Conservation (phyloP, 1,140 invertebrate genomes). For the Andricus grossulariae region DNA sequence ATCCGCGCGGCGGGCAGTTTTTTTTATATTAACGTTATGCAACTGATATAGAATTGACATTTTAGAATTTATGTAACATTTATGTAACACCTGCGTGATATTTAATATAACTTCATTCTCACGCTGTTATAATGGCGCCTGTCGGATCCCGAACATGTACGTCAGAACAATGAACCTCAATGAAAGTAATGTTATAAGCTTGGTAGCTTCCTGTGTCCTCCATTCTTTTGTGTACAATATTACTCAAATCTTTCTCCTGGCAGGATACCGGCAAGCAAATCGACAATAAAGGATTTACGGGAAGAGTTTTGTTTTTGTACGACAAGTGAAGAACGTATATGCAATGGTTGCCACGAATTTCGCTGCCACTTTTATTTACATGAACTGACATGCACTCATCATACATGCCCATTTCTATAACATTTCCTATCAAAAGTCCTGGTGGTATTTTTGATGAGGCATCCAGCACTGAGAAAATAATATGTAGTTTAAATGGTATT, state of each 20-base stretch:
- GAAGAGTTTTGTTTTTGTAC: background rate
- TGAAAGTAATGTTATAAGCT: background rate
- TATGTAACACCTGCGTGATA: too few relatives aligned
- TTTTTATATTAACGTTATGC: too few relatives aligned
- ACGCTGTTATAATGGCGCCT: too few relatives aligned
- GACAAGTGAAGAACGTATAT: background rate
- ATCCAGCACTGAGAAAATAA: constrained; percentile 52
- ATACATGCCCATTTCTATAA: constrained; percentile 54
- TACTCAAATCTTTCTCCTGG: background rate
- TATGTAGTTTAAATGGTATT: too few relatives aligned
- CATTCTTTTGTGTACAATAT: background rate
- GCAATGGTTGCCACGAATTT: background rate
- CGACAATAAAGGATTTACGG: background rate
- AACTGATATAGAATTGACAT: too few relatives aligned
- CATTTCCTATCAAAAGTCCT: constrained; percentile 55
- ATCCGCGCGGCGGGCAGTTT: too few relatives aligned
- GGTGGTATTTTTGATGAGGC: constrained; percentile 54
- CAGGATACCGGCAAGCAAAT: constrained; percentile 2
- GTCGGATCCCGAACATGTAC: background rate
- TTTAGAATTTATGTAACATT: too few relatives aligned
- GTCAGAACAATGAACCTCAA: background rate
- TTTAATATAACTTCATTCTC: too few relatives aligned
- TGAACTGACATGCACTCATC: constrained; percentile 53
- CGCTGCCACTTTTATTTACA: background rate
- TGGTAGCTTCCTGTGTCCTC: background rate